Conservation (phyloP, 2,888 invertebrate species). For the Lasioglossum vierecki region DNA sequence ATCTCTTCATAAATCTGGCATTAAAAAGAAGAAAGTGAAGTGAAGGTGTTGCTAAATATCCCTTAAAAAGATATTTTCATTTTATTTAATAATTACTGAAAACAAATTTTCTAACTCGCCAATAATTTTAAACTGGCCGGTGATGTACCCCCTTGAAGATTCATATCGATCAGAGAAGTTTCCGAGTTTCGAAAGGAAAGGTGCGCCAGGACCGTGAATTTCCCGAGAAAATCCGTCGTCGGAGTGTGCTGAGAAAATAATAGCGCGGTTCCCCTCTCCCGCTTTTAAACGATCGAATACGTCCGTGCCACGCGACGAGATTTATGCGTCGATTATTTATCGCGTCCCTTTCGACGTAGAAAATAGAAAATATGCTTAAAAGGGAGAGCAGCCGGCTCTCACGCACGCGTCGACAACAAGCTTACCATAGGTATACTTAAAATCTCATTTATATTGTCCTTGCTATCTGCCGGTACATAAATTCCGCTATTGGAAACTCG, state of each 20-base stretch:
- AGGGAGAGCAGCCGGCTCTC: conserved; percentile 41
- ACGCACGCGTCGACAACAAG: conserved; percentile 51
- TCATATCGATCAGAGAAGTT: conserved; percentile 49
- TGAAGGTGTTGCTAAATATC: not conserved
- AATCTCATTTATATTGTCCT: conserved; percentile 81
- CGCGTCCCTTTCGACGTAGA: conserved; percentile 68
- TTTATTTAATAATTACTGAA: not conserved
- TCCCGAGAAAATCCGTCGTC: conserved; percentile 55
- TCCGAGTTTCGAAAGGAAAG: conserved; percentile 45
- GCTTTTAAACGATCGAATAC: conserved; percentile 75
- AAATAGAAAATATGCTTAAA: conserved; percentile 74
- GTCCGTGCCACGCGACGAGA: conserved; percentile 73
- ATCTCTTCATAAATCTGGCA: no score
- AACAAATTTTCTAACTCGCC: not conserved
- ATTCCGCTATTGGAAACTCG: conserved; percentile 70
- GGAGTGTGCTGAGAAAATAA: conserved; percentile 61
- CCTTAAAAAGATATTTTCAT: not conserved
- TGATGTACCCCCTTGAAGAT: conserved; percentile 38
- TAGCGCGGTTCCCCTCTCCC: conserved; percentile 63
- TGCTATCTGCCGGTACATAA: conserved; percentile 79
- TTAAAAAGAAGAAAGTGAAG: no score
- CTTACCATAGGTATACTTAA: conserved; percentile 77
- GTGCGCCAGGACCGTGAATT: conserved; percentile 29
- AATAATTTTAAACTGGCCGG: not conserved
- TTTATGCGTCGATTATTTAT: conserved; percentile 76